Conservation (phyloP, 2,888 invertebrate species). For the Thumatha senex region DNA sequence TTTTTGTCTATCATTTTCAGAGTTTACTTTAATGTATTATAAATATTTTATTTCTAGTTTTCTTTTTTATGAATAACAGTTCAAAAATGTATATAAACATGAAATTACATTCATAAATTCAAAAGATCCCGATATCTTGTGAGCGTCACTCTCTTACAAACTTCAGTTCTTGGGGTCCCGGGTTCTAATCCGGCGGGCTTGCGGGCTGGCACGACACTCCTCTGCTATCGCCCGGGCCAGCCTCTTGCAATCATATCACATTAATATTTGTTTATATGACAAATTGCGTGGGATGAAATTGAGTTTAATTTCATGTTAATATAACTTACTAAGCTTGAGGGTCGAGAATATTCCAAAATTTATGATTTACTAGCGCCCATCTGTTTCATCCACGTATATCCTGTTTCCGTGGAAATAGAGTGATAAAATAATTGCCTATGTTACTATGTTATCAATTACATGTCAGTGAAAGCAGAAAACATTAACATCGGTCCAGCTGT, state of each 20-base stretch:
- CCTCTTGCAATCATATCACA: constrained; percentile 33
- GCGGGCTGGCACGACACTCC: constrained; percentile 61
- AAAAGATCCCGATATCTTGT: constrained; percentile 38
- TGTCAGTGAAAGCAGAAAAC: too few species aligned
- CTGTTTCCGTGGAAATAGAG: too few species aligned
- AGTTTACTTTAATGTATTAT: too few species aligned
- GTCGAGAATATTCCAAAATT: not conserved
- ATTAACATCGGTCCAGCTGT: too few species aligned
- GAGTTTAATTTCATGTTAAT: constrained; percentile 5
- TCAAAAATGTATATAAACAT: constrained; percentile 12
- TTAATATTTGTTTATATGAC: constrained; percentile 30
- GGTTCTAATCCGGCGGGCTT: constrained; percentile 59
- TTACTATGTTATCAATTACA: too few species aligned
- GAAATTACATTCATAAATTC: constrained; percentile 28
- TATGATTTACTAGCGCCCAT: too few species aligned
- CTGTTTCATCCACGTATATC: too few species aligned
- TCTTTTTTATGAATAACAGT: too few species aligned
- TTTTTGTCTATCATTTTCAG: too few species aligned
- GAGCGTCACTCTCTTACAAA: constrained; percentile 38
- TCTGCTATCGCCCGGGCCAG: constrained; percentile 61
- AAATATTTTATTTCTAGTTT: too few species aligned
- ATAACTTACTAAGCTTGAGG: not conserved
- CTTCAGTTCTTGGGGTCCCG: constrained; percentile 56
- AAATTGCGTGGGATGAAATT: constrained; percentile 11
- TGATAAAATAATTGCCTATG: too few species aligned